Percentiles rank a stretch among this genome's conserved stretches.
Conservation (phyloP, 2,888 invertebrate genomes). For the Epinotia nisella region DNA sequence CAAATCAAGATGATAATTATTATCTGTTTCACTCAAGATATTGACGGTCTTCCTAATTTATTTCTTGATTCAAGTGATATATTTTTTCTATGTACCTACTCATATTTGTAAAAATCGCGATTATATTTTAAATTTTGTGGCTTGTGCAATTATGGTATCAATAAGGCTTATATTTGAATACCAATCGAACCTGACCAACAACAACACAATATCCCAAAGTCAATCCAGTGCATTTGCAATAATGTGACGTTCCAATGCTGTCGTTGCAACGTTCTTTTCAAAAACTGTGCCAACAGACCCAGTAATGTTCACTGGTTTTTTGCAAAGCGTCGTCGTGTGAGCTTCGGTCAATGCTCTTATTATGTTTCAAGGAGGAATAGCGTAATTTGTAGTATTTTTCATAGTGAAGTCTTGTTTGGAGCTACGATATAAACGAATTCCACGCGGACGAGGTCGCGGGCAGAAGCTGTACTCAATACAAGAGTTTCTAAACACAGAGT, state of each 20-base stretch:
- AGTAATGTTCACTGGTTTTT: neutral
- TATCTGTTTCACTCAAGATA: no score
- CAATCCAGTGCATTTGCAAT: neutral
- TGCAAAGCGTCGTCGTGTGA: neutral
- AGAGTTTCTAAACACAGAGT: no score
- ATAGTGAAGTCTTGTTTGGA: neutral
- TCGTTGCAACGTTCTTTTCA: neutral
- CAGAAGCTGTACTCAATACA: no score
- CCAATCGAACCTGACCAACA: neutral
- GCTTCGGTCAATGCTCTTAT: conserved; percentile 16
- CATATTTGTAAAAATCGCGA: neutral
- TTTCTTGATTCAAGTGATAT: no score
- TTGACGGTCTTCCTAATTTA: no score
- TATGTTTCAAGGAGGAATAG: neutral
- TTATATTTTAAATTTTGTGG: neutral
- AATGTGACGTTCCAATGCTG: neutral
- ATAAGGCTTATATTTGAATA: neutral
- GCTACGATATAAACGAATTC: no score
- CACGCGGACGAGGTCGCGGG: no score
- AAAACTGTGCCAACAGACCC: neutral
- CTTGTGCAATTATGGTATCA: neutral
- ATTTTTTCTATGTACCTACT: no score
- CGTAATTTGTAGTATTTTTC: neutral
- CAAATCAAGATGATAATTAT: no score
- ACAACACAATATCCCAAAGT: neutral